Percentiles rank a stretch among this genome's conserved stretches.
Conservation (phyloP, 2,888 invertebrate genomes). For the Mythimna albipuncta region DNA sequence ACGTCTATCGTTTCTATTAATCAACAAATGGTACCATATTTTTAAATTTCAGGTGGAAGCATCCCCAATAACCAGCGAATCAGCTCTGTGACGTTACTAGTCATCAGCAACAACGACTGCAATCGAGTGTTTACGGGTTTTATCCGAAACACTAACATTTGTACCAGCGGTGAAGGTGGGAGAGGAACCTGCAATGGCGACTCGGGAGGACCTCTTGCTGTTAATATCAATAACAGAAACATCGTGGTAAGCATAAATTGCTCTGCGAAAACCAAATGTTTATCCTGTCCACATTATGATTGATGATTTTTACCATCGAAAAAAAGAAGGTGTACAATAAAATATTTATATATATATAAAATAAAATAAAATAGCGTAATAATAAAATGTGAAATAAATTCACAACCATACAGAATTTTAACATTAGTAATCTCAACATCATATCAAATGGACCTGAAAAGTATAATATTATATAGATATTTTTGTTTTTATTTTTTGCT, state of each 20-base stretch:
- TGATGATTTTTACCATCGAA: no score
- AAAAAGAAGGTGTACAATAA: no score
- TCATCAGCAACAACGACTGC: conserved; percentile 75
- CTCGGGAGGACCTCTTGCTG: conserved; percentile 72
- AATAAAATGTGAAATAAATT: no score
- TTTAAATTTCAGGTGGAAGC: conserved; percentile 60
- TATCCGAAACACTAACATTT: conserved; percentile 70
- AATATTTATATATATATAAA: no score
- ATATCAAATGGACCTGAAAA: no score
- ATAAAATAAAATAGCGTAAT: no score
- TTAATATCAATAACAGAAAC: conserved; percentile 25
- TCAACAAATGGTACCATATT: background rate
- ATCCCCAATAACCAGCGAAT: conserved; percentile 69
- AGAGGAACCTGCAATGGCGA: conserved; percentile 74
- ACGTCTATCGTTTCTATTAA: background rate
- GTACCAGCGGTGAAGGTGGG: conserved; percentile 76
- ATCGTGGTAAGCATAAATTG: conserved; percentile 58
- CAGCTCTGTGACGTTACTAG: conserved; percentile 71
- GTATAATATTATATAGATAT: no score
- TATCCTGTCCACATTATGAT: no score
- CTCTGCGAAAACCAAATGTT: no score
- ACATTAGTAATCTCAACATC: no score
- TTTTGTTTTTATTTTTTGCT: no score
- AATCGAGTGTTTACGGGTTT: conserved; percentile 58
- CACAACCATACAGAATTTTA: no score